A percentile compares a stretch with the other conserved stretches of the same genome.
phyloP scores from a whole-genome alignment of 2,888 invertebrate genomes.

The Epinotia nisella region DNA sequence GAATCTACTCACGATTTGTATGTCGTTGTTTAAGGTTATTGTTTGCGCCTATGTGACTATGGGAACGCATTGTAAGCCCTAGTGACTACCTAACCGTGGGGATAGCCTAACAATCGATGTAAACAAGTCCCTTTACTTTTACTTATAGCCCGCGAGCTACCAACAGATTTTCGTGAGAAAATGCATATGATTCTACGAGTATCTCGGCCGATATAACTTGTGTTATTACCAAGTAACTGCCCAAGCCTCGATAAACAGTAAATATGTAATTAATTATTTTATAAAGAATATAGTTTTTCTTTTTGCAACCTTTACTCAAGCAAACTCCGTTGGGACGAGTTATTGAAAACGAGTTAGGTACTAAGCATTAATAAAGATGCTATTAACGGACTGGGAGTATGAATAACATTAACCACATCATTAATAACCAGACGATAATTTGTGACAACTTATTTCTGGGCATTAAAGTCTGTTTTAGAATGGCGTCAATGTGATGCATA shows the following conservation, averaged over 20 bases:
- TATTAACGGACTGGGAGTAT: slow-evolving; percentile 8
- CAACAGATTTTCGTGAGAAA: too few species aligned
- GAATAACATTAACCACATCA: slow-evolving; percentile 21
- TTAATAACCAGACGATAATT: neutral
- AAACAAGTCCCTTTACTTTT: neutral
- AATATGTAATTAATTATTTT: neutral
- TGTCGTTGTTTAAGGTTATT: slow-evolving; percentile 25
- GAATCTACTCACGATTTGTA: slow-evolving; percentile 38
- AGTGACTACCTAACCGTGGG: slow-evolving; percentile 11
- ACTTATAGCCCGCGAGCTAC: too few species aligned
- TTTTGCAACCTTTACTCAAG: slow-evolving; percentile 1
- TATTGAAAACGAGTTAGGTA: slow-evolving; percentile 23
- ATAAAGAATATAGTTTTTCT: neutral
- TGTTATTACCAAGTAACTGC: too few species aligned
- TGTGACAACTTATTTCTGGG: neutral
- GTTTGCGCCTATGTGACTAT: slow-evolving; percentile 38
- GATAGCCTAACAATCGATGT: slow-evolving; percentile 9
- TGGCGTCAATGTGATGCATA: neutral
- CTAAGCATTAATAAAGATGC: slow-evolving; percentile 28
- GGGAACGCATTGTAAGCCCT: slow-evolving; percentile 28
- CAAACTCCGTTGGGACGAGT: neutral
- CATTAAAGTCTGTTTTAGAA: neutral
- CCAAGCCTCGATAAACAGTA: neutral
- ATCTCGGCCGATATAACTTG: too few species aligned
- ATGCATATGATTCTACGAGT: too few species aligned